Evolutionary conservation across 2,888 invertebrate species (phyloP).

Genomic region (Synanthedon myopaeformis): DNA sequence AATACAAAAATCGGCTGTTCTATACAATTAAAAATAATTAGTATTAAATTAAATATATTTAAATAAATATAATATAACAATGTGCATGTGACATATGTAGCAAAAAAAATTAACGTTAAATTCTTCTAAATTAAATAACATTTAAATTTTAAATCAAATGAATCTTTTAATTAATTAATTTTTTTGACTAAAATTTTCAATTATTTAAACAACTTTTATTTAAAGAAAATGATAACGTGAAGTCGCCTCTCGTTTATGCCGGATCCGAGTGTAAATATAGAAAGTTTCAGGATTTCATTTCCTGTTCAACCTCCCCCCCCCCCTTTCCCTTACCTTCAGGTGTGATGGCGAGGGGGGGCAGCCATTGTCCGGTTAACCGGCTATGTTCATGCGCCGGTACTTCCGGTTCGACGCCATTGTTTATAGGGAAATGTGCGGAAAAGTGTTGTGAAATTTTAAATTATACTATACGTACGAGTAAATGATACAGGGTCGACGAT

Average conservation of each 20-base stretch:
- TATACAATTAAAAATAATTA: too few species aligned
- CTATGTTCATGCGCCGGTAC: not conserved
- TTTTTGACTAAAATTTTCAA: not conserved
- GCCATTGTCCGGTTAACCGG: not conserved
- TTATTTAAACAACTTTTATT: not conserved
- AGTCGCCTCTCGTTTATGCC: conserved; percentile 21
- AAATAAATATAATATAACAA: too few species aligned
- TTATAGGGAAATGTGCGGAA: not conserved
- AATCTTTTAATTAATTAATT: not conserved
- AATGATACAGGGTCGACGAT: too few species aligned
- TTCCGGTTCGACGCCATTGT: not conserved
- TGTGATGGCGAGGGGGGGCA: not conserved
- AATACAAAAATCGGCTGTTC: too few species aligned
- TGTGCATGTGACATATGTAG: too few species aligned
- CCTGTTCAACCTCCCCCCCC: conserved; percentile 16
- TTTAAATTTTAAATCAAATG: too few species aligned
- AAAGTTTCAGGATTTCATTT: conserved; percentile 39
- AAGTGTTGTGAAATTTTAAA: too few species aligned
- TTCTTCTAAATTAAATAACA: too few species aligned
- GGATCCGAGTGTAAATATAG: conserved; percentile 29
- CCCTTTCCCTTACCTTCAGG: not conserved
- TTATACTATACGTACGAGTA: too few species aligned
- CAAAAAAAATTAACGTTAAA: too few species aligned
- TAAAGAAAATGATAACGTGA: conserved; percentile 6
- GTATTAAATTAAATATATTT: too few species aligned